Conservation (phyloP, 2,113 vertebrate species). For the Delphinapterus leucas region DNA sequence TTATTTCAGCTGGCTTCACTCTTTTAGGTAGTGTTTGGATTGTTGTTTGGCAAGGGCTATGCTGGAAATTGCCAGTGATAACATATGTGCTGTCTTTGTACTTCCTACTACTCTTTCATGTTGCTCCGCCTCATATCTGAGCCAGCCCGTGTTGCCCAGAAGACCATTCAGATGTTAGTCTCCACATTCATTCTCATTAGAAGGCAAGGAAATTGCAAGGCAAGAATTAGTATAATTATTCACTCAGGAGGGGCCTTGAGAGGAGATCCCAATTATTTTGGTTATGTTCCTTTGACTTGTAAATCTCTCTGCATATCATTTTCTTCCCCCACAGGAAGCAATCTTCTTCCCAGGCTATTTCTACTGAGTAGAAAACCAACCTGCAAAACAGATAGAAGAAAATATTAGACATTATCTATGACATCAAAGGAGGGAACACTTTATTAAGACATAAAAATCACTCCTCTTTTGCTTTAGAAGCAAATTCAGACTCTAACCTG, state of each 20-base stretch:
- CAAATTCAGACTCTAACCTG: background rate
- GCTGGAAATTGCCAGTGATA: background rate
- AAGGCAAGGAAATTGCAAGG: background rate
- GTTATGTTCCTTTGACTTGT: background rate
- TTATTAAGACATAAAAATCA: background rate
- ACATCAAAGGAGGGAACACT: background rate
- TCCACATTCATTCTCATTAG: background rate
- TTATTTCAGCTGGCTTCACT: constrained; percentile 16
- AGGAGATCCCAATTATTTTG: background rate
- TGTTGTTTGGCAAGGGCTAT: background rate
- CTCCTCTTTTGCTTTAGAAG: background rate
- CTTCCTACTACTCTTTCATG: background rate
- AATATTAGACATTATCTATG: background rate
- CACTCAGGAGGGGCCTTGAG: background rate
- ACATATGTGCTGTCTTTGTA: background rate
- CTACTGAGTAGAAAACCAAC: background rate
- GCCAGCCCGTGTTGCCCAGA: background rate
- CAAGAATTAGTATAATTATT: background rate
- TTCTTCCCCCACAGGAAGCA: background rate
- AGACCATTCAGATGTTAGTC: background rate
- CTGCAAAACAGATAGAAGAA: background rate
- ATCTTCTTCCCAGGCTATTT: background rate
- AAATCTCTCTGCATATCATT: background rate
- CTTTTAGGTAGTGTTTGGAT: background rate
- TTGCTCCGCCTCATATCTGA: background rate